These are phyloP conservation scores for Chamaetylas fuelleborni DNA, from an alignment of 2,113 vertebrate species.

Conservation along the genomic window DNA sequence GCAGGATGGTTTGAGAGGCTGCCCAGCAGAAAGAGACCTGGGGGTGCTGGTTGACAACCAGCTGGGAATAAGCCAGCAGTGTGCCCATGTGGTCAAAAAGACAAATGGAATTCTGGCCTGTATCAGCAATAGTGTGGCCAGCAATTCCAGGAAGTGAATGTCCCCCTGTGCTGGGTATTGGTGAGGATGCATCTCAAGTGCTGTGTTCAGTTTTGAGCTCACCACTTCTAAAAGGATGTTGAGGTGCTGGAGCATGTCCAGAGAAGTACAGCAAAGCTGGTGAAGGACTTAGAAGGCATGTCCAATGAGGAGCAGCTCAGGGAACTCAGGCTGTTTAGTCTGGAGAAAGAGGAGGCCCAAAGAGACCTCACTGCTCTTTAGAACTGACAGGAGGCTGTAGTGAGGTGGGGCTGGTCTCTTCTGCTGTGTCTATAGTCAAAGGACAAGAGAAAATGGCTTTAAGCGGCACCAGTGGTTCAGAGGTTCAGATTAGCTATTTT, in stretches of 20 bases:
- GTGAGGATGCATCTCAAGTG: background rate
- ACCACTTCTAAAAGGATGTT: rapidly evolving
- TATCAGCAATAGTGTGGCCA: background rate
- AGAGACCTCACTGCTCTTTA: background rate
- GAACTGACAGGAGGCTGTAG: background rate
- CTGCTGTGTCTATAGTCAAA: background rate
- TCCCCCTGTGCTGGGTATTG: background rate
- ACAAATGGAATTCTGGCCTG: background rate
- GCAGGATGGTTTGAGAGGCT: background rate
- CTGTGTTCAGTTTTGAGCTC: background rate
- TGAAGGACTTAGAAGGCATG: background rate
- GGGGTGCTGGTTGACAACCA: background rate
- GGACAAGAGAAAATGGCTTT: background rate
- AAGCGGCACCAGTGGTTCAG: background rate
- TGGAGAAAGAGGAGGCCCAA: background rate
- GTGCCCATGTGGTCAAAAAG: background rate
- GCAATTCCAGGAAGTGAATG: background rate
- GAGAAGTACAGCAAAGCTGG: background rate
- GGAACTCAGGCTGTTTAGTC: rapidly evolving
- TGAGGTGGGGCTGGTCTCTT: background rate
- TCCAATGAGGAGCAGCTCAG: background rate
- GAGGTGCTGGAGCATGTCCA: background rate
- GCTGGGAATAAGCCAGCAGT: background rate
- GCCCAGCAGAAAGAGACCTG: background rate
- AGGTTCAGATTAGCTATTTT: background rate